Evolutionary conservation across 2,797 vertebrate species (phyloP).

Genomic region (Pyrocephalus nanus): DNA sequence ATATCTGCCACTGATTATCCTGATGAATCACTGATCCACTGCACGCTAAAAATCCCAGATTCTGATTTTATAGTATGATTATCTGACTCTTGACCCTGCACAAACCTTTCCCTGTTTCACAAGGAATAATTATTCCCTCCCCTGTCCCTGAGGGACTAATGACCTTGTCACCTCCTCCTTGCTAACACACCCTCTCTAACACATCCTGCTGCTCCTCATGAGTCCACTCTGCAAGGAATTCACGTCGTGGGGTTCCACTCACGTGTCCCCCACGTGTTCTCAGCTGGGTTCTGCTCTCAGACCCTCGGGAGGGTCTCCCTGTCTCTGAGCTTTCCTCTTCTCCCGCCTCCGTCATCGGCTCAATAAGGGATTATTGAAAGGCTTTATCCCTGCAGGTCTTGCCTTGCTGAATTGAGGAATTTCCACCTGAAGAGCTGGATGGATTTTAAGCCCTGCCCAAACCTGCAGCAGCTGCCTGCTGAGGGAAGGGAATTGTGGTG

Average conservation of each 20-base stretch:
- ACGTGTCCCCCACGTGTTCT: not conserved
- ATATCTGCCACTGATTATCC: not conserved
- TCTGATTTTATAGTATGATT: not conserved
- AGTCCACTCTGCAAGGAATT: not conserved
- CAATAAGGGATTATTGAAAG: not conserved
- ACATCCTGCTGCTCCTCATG: not conserved
- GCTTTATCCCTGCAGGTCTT: not conserved
- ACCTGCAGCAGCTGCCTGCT: not conserved
- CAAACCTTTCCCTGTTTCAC: not conserved
- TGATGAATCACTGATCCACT: not conserved
- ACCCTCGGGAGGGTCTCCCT: not conserved
- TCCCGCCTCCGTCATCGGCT: not conserved
- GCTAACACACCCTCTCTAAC: not conserved
- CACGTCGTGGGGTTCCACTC: not conserved
- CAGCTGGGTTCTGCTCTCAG: not conserved
- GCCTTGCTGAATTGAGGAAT: not conserved
- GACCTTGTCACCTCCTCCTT: not conserved
- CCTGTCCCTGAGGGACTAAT: not conserved
- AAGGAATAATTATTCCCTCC: not conserved
- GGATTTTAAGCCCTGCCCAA: not conserved
- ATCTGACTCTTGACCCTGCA: not conserved
- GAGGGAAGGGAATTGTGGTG: not conserved
- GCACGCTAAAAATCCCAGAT: not conserved
- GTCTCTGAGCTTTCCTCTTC: not conserved
- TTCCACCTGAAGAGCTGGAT: not conserved